Evolutionary conservation across 2,113 vertebrate species (phyloP).

Genomic region (Camelus bactrianus): DNA sequence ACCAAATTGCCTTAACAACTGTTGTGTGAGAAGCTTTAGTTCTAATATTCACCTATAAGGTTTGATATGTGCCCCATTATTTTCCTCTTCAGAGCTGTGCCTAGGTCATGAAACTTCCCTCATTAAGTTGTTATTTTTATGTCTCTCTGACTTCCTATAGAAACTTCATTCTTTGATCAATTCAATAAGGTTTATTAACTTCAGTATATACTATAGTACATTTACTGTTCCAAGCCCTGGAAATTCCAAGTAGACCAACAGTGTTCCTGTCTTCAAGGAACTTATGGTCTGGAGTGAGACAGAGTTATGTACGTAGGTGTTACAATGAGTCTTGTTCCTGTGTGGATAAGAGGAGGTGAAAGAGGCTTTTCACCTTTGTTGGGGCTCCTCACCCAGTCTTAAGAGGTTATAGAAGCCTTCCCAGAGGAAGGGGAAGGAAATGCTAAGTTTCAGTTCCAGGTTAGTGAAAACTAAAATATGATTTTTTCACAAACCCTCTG

Average conservation of each 20-base stretch:
- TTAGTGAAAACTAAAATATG: constrained; percentile 56
- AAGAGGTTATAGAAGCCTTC: background rate
- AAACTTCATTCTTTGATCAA: constrained; percentile 52
- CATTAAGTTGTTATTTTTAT: constrained; percentile 49
- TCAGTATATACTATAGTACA: constrained; percentile 5
- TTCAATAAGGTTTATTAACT: constrained; percentile 51
- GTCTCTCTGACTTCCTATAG: constrained; percentile 31
- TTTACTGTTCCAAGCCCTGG: background rate
- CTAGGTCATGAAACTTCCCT: constrained; percentile 38
- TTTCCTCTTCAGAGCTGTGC: constrained; percentile 28
- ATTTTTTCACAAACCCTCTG: background rate
- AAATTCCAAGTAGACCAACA: background rate
- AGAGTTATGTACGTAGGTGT: background rate
- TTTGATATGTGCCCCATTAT: constrained; percentile 49
- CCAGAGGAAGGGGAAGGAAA: background rate
- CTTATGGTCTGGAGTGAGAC: background rate
- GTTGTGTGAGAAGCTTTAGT: background rate
- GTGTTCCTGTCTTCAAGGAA: background rate
- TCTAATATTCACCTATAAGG: background rate
- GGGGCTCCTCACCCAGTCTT: background rate
- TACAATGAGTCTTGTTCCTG: background rate
- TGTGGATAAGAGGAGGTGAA: background rate
- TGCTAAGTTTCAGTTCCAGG: constrained; percentile 26
- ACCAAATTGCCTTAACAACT: constrained; percentile 55
- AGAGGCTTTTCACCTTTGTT: background rate